Evolutionary conservation across 2,888 invertebrate species (phyloP).

Genomic region (Patella pellucida): DNA sequence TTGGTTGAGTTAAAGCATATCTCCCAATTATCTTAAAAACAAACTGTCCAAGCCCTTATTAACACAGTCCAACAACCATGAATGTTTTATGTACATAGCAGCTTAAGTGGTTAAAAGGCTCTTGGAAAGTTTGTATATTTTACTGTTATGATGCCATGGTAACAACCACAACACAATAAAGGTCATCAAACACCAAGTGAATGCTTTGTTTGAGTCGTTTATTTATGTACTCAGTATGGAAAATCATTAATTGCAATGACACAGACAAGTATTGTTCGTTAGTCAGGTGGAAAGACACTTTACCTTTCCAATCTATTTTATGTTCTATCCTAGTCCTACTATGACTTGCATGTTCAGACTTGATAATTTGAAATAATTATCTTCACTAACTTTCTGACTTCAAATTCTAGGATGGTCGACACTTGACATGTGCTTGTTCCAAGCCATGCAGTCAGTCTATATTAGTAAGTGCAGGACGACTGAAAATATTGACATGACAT

Average conservation of each 20-base stretch:
- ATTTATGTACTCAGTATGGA: neutral
- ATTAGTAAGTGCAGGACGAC: too few relatives aligned
- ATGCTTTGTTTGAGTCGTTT: constrained; percentile 11
- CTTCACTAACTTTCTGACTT: too few relatives aligned
- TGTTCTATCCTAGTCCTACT: neutral
- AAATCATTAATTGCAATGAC: constrained; percentile 5
- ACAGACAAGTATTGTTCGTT: neutral
- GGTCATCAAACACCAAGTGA: constrained; percentile 18
- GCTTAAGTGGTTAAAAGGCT: constrained; percentile 20
- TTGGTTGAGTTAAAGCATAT: neutral
- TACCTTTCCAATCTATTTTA: neutral
- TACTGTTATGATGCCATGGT: constrained; percentile 22
- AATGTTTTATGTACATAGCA: neutral
- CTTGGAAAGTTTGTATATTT: constrained; percentile 18
- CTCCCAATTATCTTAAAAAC: too few relatives aligned
- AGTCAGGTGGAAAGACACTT: neutral
- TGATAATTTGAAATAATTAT: too few relatives aligned
- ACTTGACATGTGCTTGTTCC: too few relatives aligned
- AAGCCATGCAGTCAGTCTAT: too few relatives aligned
- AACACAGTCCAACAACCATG: too few relatives aligned
- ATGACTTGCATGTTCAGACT: too few relatives aligned
- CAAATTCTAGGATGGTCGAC: too few relatives aligned
- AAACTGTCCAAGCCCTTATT: too few relatives aligned
- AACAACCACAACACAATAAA: constrained; percentile 14
- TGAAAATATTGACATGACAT: too few relatives aligned